Conservation (phyloP, 2,797 vertebrate genomes). For the Poliocrania exsul region DNA sequence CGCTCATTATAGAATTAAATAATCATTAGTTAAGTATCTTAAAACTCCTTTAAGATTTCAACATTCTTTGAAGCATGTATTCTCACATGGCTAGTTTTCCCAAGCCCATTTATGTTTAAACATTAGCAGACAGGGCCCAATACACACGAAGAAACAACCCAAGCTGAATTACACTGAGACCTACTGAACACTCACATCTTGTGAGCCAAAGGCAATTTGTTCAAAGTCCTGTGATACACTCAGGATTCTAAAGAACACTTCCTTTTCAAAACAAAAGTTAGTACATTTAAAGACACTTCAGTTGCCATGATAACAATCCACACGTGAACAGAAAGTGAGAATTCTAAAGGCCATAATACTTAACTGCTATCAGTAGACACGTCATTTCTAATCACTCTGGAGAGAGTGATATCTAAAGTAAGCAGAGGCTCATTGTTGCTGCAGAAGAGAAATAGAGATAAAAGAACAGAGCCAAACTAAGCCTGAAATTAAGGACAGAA, state of each 20-base stretch:
- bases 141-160: not conserved
- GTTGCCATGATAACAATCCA: not conserved
- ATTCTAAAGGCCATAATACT: not conserved
- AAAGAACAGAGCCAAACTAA: slow-evolving; percentile 31
- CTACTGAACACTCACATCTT: not conserved
- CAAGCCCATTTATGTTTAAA: not conserved
- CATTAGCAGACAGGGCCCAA: not conserved
- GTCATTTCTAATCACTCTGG: not conserved
- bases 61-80: not conserved
- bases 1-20: not conserved
- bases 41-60: not conserved
- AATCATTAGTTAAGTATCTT: not conserved
- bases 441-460: not conserved
- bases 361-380: not conserved
- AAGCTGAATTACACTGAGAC: not conserved
- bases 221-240: not conserved
- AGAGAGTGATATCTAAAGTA: slow-evolving; percentile 1
- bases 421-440: not conserved
- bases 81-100: not conserved
- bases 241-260: not conserved
- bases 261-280: not conserved
- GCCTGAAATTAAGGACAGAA: not conserved
- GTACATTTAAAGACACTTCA: not conserved
- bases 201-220: not conserved
- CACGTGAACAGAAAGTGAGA: not conserved